Percentiles rank a stretch among this genome's conserved stretches.
Evolutionary conservation across 2,888 invertebrate species (phyloP).

Genomic region (Lycophotia porphyrea): DNA sequence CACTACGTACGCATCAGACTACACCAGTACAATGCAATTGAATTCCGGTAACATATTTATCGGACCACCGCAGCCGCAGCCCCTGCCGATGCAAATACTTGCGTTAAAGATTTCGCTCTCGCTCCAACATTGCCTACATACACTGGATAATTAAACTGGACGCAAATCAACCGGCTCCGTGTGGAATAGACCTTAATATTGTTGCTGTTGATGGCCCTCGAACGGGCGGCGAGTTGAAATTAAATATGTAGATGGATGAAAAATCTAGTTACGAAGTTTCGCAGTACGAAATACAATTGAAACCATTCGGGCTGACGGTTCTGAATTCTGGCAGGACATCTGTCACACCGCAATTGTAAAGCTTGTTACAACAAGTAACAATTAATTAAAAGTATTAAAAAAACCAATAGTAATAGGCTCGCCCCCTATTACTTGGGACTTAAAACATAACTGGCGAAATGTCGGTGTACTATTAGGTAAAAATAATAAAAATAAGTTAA

Average conservation of each 20-base stretch:
- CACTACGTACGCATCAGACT: neutral
- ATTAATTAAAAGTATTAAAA: too few species aligned
- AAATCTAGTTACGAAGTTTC: neutral
- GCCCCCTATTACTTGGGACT: too few species aligned
- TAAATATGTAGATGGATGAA: slow-evolving; percentile 8
- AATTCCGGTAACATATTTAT: slow-evolving; percentile 34
- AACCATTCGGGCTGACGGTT: neutral
- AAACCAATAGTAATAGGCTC: too few species aligned
- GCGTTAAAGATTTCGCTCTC: slow-evolving; percentile 60
- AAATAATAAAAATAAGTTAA: too few species aligned
- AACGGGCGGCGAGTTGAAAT: neutral
- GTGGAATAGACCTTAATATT: slow-evolving; percentile 28
- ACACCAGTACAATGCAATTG: slow-evolving; percentile 12
- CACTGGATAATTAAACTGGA: slow-evolving; percentile 53
- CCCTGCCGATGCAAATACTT: neutral
- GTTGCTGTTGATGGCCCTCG: neutral
- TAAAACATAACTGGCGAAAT: too few species aligned
- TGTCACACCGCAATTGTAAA: neutral
- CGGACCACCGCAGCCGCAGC: neutral
- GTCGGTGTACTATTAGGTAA: too few species aligned
- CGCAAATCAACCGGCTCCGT: slow-evolving; percentile 50
- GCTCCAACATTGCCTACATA: slow-evolving; percentile 58
- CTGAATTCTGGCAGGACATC: neutral
- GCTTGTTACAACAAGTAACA: too few species aligned
- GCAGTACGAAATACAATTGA: neutral